Evolutionary conservation across 1,140 invertebrate species (phyloP), one percentile per base, ranked within the genome.

Genomic region (Eciton burchellii): DNA sequence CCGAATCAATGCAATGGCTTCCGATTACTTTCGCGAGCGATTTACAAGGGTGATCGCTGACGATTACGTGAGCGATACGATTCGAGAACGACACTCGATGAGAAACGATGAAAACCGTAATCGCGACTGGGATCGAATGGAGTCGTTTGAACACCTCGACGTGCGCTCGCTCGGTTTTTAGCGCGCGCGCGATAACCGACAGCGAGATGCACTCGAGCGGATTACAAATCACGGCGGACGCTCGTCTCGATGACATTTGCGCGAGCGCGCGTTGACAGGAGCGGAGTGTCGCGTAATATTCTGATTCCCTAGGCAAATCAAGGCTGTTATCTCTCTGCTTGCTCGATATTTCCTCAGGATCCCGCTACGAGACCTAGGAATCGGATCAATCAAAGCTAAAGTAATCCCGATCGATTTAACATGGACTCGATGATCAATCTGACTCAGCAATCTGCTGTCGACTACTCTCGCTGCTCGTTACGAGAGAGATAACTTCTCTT

Each of bases 21-120:
- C 65, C 19, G 59, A 76, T 19, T 66, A 66, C 66, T 77, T 26
- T 43, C 54, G 29, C 21, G 43, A 41, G 5, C 45, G 29, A 68
- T 77, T 77, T 77, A 16, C 62, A 54, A 66, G 47, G 26, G n/a
- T n/a, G n/a, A 66, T 14, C 19, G 62, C 49, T 26, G 35, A 21
- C 47, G 45, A 63, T 19, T 26, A 26, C n/a, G 73, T 45, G 59
- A 65, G 24, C 47, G 11, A 3, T 52, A 19, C 5, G 24, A 14
- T 9, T 26, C 16, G 26, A 49, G 24, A 66, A 24, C 43, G 3
- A 4, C 1, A 43, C 60, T 63, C 41, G 12, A 35, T 14, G n/a
- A 74, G 41, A 35, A 57, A 49, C 12, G 19, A 35, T n/a, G 35
- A 6, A 3, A 35, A n/a, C 62, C 19, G 8, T 4, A 8, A 74